These are phyloP conservation scores for Bradypodion pumilum DNA, from an alignment of 2,797 vertebrate genomes.

Conservation along the genomic window DNA sequence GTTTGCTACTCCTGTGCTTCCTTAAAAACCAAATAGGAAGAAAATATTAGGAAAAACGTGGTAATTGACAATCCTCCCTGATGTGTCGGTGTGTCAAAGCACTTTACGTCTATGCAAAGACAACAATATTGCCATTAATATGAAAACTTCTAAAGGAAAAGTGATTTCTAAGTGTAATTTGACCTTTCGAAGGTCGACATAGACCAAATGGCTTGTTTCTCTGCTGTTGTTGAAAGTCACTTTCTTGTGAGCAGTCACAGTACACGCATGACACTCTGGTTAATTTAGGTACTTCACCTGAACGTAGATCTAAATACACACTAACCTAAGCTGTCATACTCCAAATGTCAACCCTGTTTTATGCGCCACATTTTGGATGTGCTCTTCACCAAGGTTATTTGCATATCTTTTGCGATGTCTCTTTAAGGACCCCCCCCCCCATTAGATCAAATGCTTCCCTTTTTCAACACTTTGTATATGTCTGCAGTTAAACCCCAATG, in stretches of 20 bases:
- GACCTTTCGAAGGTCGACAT: neutral
- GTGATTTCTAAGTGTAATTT: constrained; percentile 25
- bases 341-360: neutral
- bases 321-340: neutral
- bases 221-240: constrained; percentile 22
- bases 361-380: neutral
- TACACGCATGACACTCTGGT: neutral
- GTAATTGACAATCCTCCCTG: neutral
- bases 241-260: neutral
- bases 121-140: constrained; percentile 4
- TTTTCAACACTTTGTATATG: neutral
- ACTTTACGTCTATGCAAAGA: constrained; percentile 20
- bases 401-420: neutral
- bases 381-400: neutral
- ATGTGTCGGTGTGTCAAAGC: constrained; percentile 5
- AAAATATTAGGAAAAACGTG: neutral
- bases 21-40: constrained; percentile 3
- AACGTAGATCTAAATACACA: constrained; percentile 28
- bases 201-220: neutral
- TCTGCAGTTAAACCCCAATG: constrained; percentile 33
- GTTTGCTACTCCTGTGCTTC: constrained; percentile 38
- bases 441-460: constrained; percentile 21
- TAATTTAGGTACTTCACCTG: constrained; percentile 9
- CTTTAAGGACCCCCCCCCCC: constrained; percentile 24
- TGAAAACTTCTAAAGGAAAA: constrained; percentile 24